Evolutionary conservation across 2,888 invertebrate genomes (phyloP).

Genomic region (Escarpia spicata): DNA sequence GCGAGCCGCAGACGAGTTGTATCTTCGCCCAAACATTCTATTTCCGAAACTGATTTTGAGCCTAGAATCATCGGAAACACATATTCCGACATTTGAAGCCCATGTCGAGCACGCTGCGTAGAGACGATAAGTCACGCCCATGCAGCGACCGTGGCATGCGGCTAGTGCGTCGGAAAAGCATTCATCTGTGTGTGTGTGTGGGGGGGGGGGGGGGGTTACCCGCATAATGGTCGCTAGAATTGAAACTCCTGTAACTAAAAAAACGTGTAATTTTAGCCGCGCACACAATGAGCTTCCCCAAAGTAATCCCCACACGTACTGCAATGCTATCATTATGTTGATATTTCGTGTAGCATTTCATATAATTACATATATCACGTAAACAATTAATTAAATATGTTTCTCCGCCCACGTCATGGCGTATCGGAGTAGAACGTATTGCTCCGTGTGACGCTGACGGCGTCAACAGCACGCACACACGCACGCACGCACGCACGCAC

Average conservation of each 20-base stretch:
- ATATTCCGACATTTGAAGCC: neutral
- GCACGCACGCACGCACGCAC: no score
- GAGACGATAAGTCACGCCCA: neutral
- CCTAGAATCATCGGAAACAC: slow-evolving; percentile 7
- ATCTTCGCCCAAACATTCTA: neutral
- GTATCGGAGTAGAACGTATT: neutral
- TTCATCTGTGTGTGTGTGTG: neutral
- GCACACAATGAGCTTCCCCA: neutral
- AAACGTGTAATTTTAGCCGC: neutral
- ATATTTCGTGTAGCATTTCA: neutral
- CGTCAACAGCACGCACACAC: neutral
- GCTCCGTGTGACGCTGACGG: neutral
- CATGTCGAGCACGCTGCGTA: neutral
- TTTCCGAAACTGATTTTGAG: slow-evolving; percentile 1
- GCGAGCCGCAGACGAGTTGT: neutral
- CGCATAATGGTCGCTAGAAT: neutral
- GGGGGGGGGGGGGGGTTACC: neutral
- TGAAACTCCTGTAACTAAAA: neutral
- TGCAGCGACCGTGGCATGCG: neutral
- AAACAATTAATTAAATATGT: no score
- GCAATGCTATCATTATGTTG: neutral
- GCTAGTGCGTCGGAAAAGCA: neutral
- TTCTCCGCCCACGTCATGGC: neutral
- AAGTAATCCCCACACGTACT: neutral
- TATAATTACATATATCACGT: neutral